phyloP scores from a whole-genome alignment of 1,140 invertebrate species.

The Heliconius hewitsoni region DNA sequence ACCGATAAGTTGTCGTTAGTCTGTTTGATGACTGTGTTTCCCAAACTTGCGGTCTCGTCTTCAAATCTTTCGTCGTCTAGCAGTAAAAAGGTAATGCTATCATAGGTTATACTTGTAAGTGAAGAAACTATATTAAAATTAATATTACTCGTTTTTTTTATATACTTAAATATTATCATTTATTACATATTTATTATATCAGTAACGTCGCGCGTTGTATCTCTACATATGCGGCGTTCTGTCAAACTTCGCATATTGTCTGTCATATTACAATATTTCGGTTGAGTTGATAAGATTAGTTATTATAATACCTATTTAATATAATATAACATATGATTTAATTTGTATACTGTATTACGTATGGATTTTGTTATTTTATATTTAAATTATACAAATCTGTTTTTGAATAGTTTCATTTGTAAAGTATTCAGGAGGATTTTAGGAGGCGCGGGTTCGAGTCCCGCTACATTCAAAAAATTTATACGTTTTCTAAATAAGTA shows the following conservation, averaged over 20 bases:
- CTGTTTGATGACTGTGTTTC: not conserved
- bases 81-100: not conserved
- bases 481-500: too few species aligned
- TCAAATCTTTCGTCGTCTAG: not conserved
- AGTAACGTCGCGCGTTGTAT: not conserved
- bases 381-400: too few species aligned
- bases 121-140: not conserved
- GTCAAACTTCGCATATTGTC: not conserved
- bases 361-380: too few species aligned
- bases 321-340: not conserved
- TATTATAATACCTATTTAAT: not conserved
- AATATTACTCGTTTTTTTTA: not conserved
- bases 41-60: not conserved
- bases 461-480: too few species aligned
- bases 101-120: not conserved
- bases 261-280: not conserved
- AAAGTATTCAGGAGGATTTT: too few species aligned
- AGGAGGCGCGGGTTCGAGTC: too few species aligned
- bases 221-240: not conserved
- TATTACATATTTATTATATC: not conserved
- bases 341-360: too few species aligned
- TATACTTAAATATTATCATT: not conserved
- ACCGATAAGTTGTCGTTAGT: not conserved
- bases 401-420: too few species aligned
- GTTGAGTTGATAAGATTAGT: constrained; percentile 3